Conservation (phyloP, 92 coral and sea anemone genomes). For the Montipora capitata region DNA sequence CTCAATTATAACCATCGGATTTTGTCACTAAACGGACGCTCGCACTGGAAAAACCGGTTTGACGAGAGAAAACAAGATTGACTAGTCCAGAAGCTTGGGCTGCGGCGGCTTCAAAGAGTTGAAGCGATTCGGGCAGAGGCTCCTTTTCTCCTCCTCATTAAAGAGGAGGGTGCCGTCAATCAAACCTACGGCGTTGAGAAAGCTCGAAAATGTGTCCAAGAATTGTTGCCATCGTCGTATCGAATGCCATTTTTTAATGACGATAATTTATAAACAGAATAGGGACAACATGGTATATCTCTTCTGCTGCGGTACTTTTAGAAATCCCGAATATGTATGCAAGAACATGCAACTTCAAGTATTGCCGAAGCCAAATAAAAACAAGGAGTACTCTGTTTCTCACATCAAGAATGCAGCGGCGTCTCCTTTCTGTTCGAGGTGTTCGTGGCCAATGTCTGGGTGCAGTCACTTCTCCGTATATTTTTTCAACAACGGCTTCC, state of each 20-base stretch:
- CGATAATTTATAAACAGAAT: conserved; percentile 24
- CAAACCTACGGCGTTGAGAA: conserved; percentile 60
- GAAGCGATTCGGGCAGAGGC: too few relatives aligned
- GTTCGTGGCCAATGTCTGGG: not conserved
- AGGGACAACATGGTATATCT: conserved; percentile 55
- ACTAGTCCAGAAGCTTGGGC: too few relatives aligned
- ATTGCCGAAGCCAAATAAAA: conserved; percentile 42
- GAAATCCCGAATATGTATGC: conserved; percentile 42
- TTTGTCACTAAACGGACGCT: too few relatives aligned
- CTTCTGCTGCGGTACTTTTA: conserved; percentile 62
- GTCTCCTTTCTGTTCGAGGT: conserved; percentile 11
- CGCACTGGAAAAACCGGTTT: too few relatives aligned
- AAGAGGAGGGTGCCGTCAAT: conserved; percentile 51
- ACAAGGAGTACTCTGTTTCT: conserved; percentile 47
- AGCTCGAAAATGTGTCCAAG: conserved; percentile 5
- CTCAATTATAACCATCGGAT: too few relatives aligned
- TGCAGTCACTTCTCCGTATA: not conserved
- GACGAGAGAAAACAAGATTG: too few relatives aligned
- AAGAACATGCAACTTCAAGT: conserved; percentile 24
- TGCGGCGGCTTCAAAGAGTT: too few relatives aligned
- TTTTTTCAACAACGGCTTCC: conserved; percentile 6
- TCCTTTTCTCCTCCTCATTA: too few relatives aligned
- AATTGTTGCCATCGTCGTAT: conserved; percentile 23
- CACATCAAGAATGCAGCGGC: conserved; percentile 53
- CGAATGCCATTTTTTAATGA: conserved; percentile 35